Conservation (phyloP, 1,140 invertebrate species). For the Centruroides sculpturatus region DNA sequence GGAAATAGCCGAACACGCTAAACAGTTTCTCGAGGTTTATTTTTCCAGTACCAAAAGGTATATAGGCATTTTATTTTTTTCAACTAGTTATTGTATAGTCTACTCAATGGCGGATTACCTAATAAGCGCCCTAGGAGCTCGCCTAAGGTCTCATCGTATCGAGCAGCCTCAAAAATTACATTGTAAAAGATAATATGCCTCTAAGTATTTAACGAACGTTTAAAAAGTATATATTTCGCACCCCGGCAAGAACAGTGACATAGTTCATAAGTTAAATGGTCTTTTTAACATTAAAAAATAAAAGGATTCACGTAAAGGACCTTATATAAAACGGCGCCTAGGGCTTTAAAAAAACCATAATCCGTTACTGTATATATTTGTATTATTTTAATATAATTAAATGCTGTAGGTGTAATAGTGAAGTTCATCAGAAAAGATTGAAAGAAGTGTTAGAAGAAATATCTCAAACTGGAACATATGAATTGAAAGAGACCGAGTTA, state of each 20-base stretch:
- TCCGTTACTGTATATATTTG: slow-evolving; percentile 27
- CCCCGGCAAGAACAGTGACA: no score
- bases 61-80: no score
- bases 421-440: slow-evolving; percentile 28
- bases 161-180: no score
- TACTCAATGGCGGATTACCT: no score
- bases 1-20: slow-evolving; percentile 55
- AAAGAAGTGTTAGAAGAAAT: slow-evolving; percentile 53
- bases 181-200: no score
- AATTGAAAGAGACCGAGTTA: slow-evolving; percentile 78
- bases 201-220: no score
- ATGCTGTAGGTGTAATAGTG: slow-evolving; percentile 33
- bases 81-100: no score
- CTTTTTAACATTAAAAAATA: no score
- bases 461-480: slow-evolving; percentile 47
- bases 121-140: no score
- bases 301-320: slow-evolving; percentile 17
- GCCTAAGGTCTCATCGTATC: no score
- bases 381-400: slow-evolving; percentile 75
- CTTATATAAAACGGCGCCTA: slow-evolving; percentile 53
- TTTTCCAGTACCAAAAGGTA: slow-evolving; percentile 72
- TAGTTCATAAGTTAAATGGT: no score
- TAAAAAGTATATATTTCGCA: no score
- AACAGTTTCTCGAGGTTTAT: slow-evolving; percentile 76
- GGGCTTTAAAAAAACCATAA: slow-evolving; percentile 46